Base-by-base conservation (phyloP, 2,888 invertebrate species). In the Notodonta dromedarius region DNA sequence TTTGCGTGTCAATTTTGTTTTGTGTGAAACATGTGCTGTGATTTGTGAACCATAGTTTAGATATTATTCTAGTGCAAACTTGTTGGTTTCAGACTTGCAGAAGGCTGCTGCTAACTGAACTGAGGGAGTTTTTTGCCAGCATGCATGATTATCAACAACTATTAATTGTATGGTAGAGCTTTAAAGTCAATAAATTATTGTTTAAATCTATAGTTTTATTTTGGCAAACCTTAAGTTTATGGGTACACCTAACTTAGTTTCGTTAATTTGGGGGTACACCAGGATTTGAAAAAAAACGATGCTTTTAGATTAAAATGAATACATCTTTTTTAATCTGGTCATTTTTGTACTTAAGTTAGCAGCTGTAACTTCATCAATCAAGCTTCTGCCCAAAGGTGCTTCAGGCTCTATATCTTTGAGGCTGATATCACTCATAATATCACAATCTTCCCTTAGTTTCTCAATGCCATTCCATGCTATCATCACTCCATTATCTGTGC, bases 401-500 rank as follows among this genome's bases (percentile, higher is more conserved):
- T 89, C 94, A 52, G 95, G 94, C 70, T 95, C 88, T 60, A 95
- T 85, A 66, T 95, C 94, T 14, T 97, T 87, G 16, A 93, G 74
- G 65, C 96, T 94, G 56, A 96, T 93, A 80, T 96, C 93, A 55
- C 75, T 78, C 48, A 84, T 65, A 62, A 92, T 70, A 58, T 94
- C 94, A 66, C 76, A 76, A 16, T 94, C 84, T 35, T 84, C 86
- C 60, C 80, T 88, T 75, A 95, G 94, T 86, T 95, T 96, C 89
- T 99, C 99, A 58, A 98, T 93, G 9, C 98, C 99, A 94, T 99
- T 99, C 99, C 99, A 99, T 16, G 99, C 99, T 77, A 99, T 98
- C 99, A 99, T 99, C 44, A 98, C 95, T 8, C 99, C 99, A 94
- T 99, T 99, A 86, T 99, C 99, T 0, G 98, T 98, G 85, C 99